Percentiles rank a stretch among this genome's conserved stretches.
These are phyloP conservation scores for Toxotes lorentzi DNA, from an alignment of 2,797 vertebrate species.

Conservation along the genomic window DNA sequence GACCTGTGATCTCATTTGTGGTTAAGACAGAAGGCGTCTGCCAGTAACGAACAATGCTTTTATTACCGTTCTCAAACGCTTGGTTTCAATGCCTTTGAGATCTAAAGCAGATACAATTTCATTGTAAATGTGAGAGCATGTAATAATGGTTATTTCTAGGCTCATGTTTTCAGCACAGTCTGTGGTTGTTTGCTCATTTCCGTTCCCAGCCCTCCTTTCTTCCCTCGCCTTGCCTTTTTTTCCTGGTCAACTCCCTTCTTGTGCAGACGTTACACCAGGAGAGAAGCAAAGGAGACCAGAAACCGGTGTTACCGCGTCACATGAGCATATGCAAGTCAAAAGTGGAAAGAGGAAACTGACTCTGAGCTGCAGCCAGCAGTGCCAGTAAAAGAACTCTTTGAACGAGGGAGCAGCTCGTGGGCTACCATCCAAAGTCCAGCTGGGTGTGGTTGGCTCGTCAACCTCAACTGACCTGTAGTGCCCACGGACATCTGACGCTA, in stretches of 20 bases:
- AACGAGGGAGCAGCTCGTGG: constrained; percentile 18
- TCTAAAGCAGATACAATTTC: constrained; percentile 41
- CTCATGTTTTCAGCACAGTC: constrained; percentile 4
- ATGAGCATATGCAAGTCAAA: constrained; percentile 6
- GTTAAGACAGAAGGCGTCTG: not conserved
- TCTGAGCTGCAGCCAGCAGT: not conserved
- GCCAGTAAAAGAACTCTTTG: constrained; percentile 33
- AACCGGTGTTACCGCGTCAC: constrained; percentile 1
- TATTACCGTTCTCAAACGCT: constrained; percentile 20
- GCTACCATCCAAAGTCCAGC: constrained; percentile 28
- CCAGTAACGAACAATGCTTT: constrained; percentile 34
- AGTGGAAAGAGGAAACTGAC: constrained; percentile 31
- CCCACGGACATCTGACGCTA: constrained; percentile 8
- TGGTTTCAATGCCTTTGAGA: constrained; percentile 32
- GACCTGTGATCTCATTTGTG: constrained; percentile 11
- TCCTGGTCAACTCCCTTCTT: constrained; percentile 12
- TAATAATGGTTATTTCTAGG: constrained; percentile 47
- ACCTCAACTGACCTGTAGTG: constrained; percentile 34
- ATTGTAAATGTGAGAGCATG: not conserved
- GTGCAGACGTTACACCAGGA: not conserved
- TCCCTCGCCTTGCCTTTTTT: not conserved
- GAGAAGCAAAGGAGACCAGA: not conserved
- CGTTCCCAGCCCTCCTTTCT: constrained; percentile 7
- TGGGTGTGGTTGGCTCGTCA: constrained; percentile 42
- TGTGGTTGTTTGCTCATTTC: constrained; percentile 49